Base-by-base conservation (phyloP, 2,888 invertebrate species). In the Eumacrocentrus americanus region DNA sequence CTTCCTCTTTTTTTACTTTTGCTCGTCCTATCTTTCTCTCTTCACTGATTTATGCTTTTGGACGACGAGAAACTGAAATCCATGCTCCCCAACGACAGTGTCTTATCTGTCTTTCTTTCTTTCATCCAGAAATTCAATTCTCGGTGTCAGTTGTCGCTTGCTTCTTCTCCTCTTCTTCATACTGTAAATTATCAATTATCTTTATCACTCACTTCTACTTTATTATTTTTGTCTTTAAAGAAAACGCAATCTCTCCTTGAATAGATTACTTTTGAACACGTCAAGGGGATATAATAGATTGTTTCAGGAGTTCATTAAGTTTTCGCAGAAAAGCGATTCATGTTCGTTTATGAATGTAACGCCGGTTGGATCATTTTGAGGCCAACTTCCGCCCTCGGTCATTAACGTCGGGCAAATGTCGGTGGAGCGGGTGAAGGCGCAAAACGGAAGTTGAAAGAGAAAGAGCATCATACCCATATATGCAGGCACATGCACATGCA, bases 61-160 rank as follows among this genome's bases (percentile, higher is more conserved):
- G 59, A 57, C 57, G 40, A 58, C 47, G 59, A 61, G 63, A 56
- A 63, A 63, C 61, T 54, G 53, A 62, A 57, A 57, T 57, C 53
- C 37, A 47, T 64, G 64, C 60, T 44, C 57, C 29, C 20, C 23
- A 52, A 37, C 16, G 20, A 14, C 20, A 18, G 16, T 37, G 47
- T 60, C 57, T 48, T 61, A 62, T 65, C 60, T 47, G 11, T n/a
- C n/a, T n/a, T n/a, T n/a, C n/a, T n/a, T n/a, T n/a, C n/a, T n/a
- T n/a, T n/a, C n/a, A n/a, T n/a, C n/a, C n/a, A n/a, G 52, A 52
- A 52, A 52, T 52, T 52, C 22, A 37, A 38, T 23, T 38, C 52
- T 37, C 57, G 38, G 42, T 60, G 37, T 51, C 29, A 50, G 50
- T 54, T 58, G 25, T 51, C 48, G 16, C 44, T 12, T 50, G 23